Evolutionary conservation across 2,797 vertebrate genomes (phyloP).

Genomic region (Syndactyla subalaris): DNA sequence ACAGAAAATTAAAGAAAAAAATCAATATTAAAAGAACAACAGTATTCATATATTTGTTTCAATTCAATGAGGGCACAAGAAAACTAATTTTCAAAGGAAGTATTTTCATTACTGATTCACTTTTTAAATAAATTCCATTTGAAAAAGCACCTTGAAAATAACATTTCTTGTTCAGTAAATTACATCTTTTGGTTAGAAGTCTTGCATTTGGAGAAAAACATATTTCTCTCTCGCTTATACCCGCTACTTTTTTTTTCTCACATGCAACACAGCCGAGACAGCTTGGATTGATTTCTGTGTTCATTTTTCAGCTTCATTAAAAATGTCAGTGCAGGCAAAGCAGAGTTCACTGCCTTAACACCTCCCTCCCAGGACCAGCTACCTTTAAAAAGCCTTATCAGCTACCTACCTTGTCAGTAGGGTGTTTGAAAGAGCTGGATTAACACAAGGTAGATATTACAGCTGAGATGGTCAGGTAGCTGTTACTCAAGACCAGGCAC

Average conservation of each 20-base stretch:
- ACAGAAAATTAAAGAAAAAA: not conserved
- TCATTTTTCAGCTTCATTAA: not conserved
- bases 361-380: not conserved
- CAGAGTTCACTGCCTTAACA: not conserved
- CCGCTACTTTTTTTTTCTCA: not conserved
- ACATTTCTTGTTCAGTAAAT: not conserved
- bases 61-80: not conserved
- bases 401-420: not conserved
- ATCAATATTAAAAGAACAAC: rapidly evolving
- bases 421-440: not conserved
- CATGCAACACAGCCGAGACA: not conserved
- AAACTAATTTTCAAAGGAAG: not conserved
- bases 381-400: not conserved
- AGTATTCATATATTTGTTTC: not conserved
- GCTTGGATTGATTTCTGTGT: not conserved
- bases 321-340: not conserved
- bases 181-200: not conserved
- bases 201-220: not conserved
- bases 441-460: not conserved
- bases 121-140: not conserved
- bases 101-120: not conserved
- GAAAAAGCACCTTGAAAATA: not conserved
- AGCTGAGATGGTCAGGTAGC: not conserved
- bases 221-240: not conserved
- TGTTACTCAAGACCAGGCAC: not conserved